Percentiles rank a stretch among this genome's conserved stretches.
Evolutionary conservation across 2,113 vertebrate genomes (phyloP).

Genomic region (Glareola pratincola): DNA sequence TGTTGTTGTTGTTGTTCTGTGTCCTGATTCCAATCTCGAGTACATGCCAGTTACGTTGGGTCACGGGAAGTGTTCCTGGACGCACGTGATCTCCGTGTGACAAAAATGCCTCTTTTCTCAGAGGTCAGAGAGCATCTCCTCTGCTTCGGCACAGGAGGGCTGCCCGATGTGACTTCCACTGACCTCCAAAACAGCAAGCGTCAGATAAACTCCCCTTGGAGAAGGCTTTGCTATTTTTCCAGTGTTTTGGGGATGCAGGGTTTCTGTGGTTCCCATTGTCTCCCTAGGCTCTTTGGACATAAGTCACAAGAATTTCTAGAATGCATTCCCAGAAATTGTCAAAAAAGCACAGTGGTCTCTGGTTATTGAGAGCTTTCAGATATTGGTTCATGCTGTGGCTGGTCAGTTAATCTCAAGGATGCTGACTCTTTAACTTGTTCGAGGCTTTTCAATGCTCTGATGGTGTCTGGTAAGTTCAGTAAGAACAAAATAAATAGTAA

Average conservation of each 20-base stretch:
- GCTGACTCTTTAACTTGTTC: neutral
- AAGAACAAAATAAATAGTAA: neutral
- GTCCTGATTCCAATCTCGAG: constrained; percentile 3
- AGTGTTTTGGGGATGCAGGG: neutral
- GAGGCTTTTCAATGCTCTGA: neutral
- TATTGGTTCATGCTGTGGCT: neutral
- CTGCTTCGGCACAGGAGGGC: neutral
- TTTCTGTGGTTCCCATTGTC: neutral
- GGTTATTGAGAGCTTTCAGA: neutral
- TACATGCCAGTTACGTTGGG: neutral
- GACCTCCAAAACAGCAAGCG: neutral
- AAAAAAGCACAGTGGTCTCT: neutral
- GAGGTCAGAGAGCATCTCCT: neutral
- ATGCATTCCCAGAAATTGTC: neutral
- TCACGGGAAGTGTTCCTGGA: neutral
- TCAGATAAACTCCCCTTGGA: neutral
- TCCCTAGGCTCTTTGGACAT: neutral
- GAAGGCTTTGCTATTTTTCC: neutral
- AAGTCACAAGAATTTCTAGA: neutral
- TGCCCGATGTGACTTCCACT: neutral
- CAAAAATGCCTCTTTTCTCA: neutral
- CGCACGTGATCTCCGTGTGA: neutral
- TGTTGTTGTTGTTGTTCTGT: neutral
- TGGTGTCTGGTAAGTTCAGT: neutral
- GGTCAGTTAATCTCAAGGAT: neutral